These are phyloP conservation scores for Ceryle rudis DNA, from an alignment of 2,797 vertebrate species.

Conservation along the genomic window DNA sequence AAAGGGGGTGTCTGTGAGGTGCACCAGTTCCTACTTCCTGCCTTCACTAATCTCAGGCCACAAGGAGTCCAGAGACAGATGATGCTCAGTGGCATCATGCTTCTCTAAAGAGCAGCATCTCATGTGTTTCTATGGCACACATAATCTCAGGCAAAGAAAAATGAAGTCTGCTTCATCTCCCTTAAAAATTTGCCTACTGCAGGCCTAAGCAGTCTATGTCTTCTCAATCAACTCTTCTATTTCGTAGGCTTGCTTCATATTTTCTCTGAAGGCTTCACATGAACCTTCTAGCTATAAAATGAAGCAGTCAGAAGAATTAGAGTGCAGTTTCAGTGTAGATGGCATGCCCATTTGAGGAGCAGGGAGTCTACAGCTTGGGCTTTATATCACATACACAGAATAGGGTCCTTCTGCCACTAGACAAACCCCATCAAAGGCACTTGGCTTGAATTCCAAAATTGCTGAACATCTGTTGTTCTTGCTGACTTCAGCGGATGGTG, in stretches of 20 bases:
- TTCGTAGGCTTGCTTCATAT: background rate
- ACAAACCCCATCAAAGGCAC: background rate
- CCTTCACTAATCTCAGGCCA: background rate
- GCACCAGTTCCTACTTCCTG: background rate
- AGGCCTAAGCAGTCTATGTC: background rate
- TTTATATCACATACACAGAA: background rate
- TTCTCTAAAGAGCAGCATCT: background rate
- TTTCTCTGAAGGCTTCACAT: background rate
- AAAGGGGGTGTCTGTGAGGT: background rate
- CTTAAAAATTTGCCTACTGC: background rate
- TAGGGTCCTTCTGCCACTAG: background rate
- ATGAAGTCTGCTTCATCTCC: background rate
- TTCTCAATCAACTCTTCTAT: background rate
- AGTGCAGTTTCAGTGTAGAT: background rate
- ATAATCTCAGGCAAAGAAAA: background rate
- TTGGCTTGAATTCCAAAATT: constrained; percentile 16
- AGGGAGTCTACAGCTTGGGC: background rate
- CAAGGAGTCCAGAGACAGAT: background rate
- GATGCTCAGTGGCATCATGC: background rate
- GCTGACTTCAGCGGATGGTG: background rate
- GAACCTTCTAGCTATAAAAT: background rate
- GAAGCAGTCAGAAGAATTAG: background rate
- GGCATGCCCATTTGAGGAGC: background rate
- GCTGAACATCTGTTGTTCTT: constrained; percentile 31
- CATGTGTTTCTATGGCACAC: background rate